phyloP scores from a whole-genome alignment of 2,797 vertebrate species.

The Typhlichthys subterraneus region DNA sequence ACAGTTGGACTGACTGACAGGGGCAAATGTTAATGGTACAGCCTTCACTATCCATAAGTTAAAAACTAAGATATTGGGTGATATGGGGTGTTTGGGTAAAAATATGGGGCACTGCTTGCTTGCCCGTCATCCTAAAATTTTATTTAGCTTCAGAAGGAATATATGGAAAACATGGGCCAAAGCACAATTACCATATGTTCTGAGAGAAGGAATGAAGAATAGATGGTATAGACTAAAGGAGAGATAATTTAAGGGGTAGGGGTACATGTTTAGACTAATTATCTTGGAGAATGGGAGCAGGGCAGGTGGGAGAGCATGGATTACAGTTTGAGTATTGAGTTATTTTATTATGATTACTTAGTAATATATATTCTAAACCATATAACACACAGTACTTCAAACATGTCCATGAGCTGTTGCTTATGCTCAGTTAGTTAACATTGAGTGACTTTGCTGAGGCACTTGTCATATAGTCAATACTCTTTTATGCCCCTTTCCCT shows the following conservation, averaged over 20 bases:
- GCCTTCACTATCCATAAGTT: constrained; percentile 71
- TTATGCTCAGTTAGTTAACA: constrained; percentile 27
- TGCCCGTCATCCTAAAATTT: constrained; percentile 65
- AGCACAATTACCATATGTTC: constrained; percentile 54
- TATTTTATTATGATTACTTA: background rate
- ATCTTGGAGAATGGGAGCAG: background rate
- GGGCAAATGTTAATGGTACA: constrained; percentile 74
- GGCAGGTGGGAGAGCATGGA: background rate
- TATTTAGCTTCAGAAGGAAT: constrained; percentile 69
- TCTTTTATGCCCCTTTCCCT: constrained; percentile 28
- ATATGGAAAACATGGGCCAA: constrained; percentile 26
- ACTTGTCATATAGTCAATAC: constrained; percentile 36
- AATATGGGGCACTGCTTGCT: constrained; percentile 42
- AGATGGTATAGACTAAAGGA: constrained; percentile 1
- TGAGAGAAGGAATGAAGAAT: constrained; percentile 36
- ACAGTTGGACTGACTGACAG: constrained; percentile 77
- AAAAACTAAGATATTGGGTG: constrained; percentile 42
- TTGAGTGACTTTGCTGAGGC: constrained; percentile 30
- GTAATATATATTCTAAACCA: background rate
- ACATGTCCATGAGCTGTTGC: constrained; percentile 3
- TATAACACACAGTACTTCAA: background rate
- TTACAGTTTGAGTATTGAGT: background rate
- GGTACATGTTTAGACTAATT: constrained; percentile 17
- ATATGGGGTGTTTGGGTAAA: background rate
- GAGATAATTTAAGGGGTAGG: constrained; percentile 5